Conservation (phyloP, 2,888 invertebrate genomes). For the Zele albiditarsus region DNA sequence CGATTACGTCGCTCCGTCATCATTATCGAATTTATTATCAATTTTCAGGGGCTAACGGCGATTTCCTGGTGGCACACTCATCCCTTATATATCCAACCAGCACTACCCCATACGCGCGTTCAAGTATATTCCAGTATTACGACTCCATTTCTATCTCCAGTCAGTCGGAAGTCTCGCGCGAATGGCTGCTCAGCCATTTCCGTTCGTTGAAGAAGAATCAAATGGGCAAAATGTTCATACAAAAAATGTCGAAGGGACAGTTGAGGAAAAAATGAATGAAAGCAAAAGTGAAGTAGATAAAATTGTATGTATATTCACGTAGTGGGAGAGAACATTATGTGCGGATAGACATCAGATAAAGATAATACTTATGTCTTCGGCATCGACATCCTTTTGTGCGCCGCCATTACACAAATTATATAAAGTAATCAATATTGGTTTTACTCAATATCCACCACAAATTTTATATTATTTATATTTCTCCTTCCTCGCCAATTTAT, state of each 20-base stretch:
- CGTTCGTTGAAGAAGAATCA: conserved; percentile 61
- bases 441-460: neutral
- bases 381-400: neutral
- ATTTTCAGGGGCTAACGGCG: conserved; percentile 68
- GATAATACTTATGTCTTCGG: neutral
- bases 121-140: conserved; percentile 21
- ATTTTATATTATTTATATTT: neutral
- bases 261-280: neutral
- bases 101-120: conserved; percentile 16
- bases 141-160: conserved; percentile 70
- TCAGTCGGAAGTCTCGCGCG: conserved; percentile 70
- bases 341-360: neutral
- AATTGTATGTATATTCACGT: neutral
- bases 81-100: neutral
- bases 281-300: neutral
- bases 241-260: neutral
- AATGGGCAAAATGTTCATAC: conserved; percentile 56
- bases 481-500: no score
- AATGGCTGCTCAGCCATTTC: conserved; percentile 72
- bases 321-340: no score
- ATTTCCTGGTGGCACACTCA: conserved; percentile 58
- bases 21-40: conserved; percentile 72
- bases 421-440: neutral
- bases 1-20: conserved; percentile 33
- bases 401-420: neutral